These are phyloP conservation scores for Idaea aversata DNA, from an alignment of 2,888 invertebrate species.

Conservation along the genomic window DNA sequence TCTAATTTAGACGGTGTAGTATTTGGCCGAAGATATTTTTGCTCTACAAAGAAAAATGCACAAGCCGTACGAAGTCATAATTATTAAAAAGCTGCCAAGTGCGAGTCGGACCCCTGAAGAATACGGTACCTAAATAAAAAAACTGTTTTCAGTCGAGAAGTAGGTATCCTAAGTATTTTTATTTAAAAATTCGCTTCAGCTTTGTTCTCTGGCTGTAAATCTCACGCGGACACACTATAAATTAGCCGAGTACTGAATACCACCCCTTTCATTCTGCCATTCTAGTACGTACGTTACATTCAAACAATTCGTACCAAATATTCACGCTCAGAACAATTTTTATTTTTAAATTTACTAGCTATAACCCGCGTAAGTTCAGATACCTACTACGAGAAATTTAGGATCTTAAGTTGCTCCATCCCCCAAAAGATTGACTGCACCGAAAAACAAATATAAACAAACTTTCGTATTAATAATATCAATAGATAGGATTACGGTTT, in stretches of 20 bases:
- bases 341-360: neutral
- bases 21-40: no score
- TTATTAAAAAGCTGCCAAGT: no score
- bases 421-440: no score
- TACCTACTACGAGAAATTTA: neutral
- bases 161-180: conserved; percentile 32
- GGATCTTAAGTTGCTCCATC: no score
- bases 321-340: neutral
- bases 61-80: no score
- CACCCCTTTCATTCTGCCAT: conserved; percentile 9
- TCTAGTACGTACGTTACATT: conserved; percentile 2
- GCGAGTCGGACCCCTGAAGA: no score
- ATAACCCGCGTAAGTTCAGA: neutral
- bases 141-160: conserved; percentile 21
- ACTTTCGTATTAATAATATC: no score
- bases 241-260: conserved; percentile 48
- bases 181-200: conserved; percentile 45
- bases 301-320: conserved; percentile 14
- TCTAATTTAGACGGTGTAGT: no score
- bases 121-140: no score
- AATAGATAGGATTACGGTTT: no score
- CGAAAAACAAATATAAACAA: no score
- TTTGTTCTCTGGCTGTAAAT: conserved; percentile 53
- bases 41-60: no score
- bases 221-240: conserved; percentile 49